Evolutionary conservation across 2,888 invertebrate genomes (phyloP).

Genomic region (Omphaloscelis lunosa): DNA sequence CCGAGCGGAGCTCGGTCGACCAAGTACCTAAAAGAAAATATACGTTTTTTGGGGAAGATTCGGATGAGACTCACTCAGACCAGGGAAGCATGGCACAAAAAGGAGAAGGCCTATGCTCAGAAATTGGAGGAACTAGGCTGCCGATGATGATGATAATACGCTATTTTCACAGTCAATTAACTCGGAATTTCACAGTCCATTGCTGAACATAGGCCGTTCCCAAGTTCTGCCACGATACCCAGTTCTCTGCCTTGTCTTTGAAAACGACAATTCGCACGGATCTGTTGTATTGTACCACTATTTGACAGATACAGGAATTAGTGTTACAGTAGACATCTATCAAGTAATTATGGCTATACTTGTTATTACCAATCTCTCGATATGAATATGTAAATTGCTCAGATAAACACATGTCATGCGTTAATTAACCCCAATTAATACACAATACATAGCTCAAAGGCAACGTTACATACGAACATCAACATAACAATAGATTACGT

Average conservation of each 20-base stretch:
- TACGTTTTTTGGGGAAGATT: background rate
- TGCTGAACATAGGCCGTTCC: background rate
- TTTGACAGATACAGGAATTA: background rate
- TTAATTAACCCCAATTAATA: slow-evolving; percentile 33
- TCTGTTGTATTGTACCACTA: background rate
- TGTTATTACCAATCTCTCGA: background rate
- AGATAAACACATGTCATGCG: slow-evolving; percentile 8
- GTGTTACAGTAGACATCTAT: background rate
- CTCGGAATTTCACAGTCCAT: background rate
- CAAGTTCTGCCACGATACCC: background rate
- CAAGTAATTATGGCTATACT: background rate
- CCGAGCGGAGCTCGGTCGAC: too few relatives aligned
- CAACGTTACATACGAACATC: slow-evolving; percentile 9
- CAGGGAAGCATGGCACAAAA: too few relatives aligned
- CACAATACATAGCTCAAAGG: slow-evolving; percentile 39
- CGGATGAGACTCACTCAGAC: background rate
- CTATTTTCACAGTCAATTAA: background rate
- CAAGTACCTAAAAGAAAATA: background rate
- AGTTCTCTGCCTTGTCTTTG: background rate
- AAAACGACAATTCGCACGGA: background rate
- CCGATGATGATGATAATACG: background rate
- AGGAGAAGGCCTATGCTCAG: background rate
- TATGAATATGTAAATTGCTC: slow-evolving; percentile 28
- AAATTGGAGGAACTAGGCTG: background rate
- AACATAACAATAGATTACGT: slow-evolving; percentile 9